A percentile compares a stretch with the other conserved stretches of the same genome.
phyloP scores from a whole-genome alignment of 2,888 invertebrate genomes.

The Andrena fulva region DNA sequence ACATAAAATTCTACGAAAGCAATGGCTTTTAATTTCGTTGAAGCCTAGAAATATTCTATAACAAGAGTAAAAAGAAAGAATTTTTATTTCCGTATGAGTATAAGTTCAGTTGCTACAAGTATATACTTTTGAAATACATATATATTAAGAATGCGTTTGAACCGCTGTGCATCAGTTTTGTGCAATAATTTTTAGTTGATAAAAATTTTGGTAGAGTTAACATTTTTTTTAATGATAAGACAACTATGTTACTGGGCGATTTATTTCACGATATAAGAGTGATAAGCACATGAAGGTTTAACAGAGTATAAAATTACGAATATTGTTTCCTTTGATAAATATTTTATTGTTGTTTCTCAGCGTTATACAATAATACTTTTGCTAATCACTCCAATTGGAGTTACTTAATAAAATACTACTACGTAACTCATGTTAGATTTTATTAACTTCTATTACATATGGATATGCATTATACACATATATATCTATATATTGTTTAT shows the following conservation, averaged over 20 bases:
- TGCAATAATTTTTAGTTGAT: slow-evolving; percentile 28
- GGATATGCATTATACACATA: neutral
- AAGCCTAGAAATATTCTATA: neutral
- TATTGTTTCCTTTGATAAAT: too few relatives aligned
- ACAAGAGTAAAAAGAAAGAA: neutral
- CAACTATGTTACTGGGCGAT: neutral
- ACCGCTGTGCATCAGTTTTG: neutral
- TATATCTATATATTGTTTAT: slow-evolving; percentile 29
- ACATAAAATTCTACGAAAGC: neutral
- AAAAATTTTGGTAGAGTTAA: neutral
- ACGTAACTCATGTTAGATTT: slow-evolving; percentile 9
- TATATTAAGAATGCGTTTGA: neutral
- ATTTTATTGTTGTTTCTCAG: neutral
- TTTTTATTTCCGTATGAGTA: neutral
- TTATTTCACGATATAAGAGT: neutral
- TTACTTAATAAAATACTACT: neutral
- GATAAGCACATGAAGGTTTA: neutral
- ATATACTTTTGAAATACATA: neutral
- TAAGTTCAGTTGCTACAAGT: neutral
- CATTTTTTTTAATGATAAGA: neutral
- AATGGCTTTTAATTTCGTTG: neutral
- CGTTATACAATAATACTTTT: neutral
- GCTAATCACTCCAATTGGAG: too few relatives aligned
- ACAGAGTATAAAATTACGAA: neutral
- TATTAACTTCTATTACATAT: slow-evolving; percentile 30